Conservation (phyloP, 2,797 vertebrate species). For the Crenuchus spilurus region DNA sequence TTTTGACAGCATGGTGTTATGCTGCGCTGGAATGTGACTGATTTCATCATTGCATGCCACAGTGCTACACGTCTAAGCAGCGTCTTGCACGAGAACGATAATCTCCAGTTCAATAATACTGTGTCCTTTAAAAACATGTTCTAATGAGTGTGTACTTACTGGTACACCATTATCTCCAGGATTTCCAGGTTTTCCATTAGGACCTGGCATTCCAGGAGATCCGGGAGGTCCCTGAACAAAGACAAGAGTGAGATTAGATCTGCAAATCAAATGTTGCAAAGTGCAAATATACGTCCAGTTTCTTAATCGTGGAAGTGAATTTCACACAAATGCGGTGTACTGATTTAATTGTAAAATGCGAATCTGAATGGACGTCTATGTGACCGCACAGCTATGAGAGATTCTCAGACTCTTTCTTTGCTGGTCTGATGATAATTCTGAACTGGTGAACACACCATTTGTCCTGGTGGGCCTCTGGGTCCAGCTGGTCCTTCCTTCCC, state of each 20-base stretch:
- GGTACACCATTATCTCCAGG: conserved; percentile 84
- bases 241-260: background rate
- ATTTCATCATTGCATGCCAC: conserved; percentile 14
- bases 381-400: too few species aligned
- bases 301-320: too few species aligned
- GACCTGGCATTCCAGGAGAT: conserved; percentile 85
- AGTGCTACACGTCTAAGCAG: background rate
- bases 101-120: background rate
- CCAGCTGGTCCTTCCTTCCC: conserved; percentile 91
- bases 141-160: conserved; percentile 75
- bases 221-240: conserved; percentile 87
- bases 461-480: conserved; percentile 88
- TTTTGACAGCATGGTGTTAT: conserved; percentile 20
- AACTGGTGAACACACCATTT: conserved; percentile 79
- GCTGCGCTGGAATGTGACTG: conserved; percentile 22
- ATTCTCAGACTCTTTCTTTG: too few species aligned
- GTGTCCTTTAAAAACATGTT: background rate
- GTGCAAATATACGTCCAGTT: too few species aligned
- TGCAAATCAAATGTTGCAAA: too few species aligned
- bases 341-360: too few species aligned
- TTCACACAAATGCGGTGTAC: too few species aligned
- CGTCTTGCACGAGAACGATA: background rate
- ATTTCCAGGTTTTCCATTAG: conserved; percentile 87
- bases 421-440: background rate
- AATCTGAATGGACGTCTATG: too few species aligned